phyloP scores from a whole-genome alignment of 2,113 vertebrate genomes.

The Forbesichthys papilliferus region DNA sequence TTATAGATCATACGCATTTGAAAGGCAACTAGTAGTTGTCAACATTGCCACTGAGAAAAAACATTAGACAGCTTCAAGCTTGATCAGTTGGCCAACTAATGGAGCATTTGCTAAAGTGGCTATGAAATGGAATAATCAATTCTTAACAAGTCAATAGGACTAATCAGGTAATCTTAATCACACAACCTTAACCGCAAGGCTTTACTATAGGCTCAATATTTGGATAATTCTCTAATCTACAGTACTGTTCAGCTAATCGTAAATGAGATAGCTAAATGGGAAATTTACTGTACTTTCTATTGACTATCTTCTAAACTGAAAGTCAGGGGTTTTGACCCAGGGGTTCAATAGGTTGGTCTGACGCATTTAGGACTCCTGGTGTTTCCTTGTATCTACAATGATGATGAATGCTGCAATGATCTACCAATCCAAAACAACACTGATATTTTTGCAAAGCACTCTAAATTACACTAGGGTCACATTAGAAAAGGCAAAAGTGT shows the following conservation, averaged over 20 bases:
- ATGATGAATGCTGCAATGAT: slow-evolving; percentile 28
- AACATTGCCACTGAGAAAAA: slow-evolving; percentile 8
- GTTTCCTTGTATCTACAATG: neutral
- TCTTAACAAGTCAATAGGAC: neutral
- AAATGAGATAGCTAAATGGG: neutral
- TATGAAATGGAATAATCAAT: slow-evolving; percentile 30
- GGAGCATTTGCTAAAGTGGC: slow-evolving; percentile 22
- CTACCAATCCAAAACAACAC: slow-evolving; percentile 17
- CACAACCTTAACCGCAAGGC: neutral
- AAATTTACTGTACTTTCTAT: neutral
- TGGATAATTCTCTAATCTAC: neutral
- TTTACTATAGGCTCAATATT: neutral
- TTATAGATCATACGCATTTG: neutral
- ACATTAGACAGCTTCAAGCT: neutral
- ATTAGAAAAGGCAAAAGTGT: slow-evolving; percentile 12
- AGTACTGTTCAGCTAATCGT: neutral
- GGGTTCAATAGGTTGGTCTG: neutral
- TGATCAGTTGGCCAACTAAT: slow-evolving; percentile 4
- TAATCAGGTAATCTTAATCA: neutral
- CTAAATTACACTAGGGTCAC: slow-evolving; percentile 13
- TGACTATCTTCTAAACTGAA: neutral
- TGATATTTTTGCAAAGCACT: neutral
- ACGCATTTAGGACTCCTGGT: neutral
- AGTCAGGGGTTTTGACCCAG: neutral
- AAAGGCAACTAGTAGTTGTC: neutral